Conservation (phyloP, 2,888 invertebrate species). For the Anoncus sp. region DNA sequence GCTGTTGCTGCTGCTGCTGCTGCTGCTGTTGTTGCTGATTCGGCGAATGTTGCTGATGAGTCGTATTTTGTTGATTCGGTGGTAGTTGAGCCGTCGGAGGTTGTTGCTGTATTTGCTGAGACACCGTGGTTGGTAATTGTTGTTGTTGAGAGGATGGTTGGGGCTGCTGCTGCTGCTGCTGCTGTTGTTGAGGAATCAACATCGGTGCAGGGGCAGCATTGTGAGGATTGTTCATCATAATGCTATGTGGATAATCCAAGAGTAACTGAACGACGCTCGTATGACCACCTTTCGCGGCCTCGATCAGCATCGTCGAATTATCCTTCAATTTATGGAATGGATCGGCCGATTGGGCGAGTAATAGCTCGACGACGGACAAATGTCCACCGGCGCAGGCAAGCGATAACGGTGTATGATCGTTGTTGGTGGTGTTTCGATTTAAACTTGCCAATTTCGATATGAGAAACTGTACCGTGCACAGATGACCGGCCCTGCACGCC, state of each 20-base stretch:
- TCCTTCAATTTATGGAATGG: conserved; percentile 99
- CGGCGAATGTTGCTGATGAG: conserved; percentile 82
- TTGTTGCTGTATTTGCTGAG: conserved; percentile 82
- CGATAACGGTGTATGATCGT: conserved; percentile 98
- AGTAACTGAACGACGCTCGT: conserved; percentile 97
- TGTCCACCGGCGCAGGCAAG: conserved; percentile 99
- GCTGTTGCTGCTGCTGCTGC: conserved; percentile 81
- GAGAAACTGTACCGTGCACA: conserved; percentile 98
- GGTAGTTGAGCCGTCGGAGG: conserved; percentile 77
- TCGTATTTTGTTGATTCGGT: conserved; percentile 75
- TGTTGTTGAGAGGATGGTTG: conserved; percentile 65
- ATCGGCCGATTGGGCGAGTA: conserved; percentile 96
- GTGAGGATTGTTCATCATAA: conserved; percentile 87
- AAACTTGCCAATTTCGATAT: conserved; percentile 94
- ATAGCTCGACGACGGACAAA: conserved; percentile 95
- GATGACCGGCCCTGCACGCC: conserved; percentile 97
- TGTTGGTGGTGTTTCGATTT: conserved; percentile 95
- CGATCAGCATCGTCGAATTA: conserved; percentile 99
- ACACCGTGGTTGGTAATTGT: conserved; percentile 76
- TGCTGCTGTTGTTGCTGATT: conserved; percentile 80
- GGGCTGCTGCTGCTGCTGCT: conserved; percentile 72
- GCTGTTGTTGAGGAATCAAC: conserved; percentile 76
- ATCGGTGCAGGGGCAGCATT: conserved; percentile 75
- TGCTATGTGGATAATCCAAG: conserved; percentile 96
- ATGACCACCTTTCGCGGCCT: conserved; percentile 99